Evolutionary conservation across 2,113 vertebrate genomes (phyloP).

Genomic region (Hippocampus mohnikei): DNA sequence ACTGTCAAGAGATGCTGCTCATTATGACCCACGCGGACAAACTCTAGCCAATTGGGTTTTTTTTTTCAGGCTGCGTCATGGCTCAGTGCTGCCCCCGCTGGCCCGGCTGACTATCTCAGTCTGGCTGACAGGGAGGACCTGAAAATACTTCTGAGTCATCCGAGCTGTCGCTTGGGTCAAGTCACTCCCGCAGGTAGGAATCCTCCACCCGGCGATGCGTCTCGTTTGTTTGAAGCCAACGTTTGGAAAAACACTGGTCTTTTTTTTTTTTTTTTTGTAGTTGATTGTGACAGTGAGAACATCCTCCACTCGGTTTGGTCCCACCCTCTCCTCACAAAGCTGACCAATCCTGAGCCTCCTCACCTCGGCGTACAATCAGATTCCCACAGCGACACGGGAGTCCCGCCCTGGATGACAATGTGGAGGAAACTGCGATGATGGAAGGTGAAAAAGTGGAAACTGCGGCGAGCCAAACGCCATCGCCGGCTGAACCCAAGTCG

Average conservation of each 20-base stretch:
- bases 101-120: constrained; percentile 45
- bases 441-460: constrained; percentile 31
- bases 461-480: neutral
- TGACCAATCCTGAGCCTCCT: constrained; percentile 14
- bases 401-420: constrained; percentile 25
- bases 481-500: constrained; percentile 2
- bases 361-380: constrained; percentile 4
- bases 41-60: neutral
- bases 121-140: constrained; percentile 25
- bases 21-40: neutral
- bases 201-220: neutral
- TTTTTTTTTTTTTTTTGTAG: constrained; percentile 18
- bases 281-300: constrained; percentile 29
- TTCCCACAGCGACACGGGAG: neutral
- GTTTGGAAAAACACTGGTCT: neutral
- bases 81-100: constrained; percentile 40
- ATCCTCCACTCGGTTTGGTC: constrained; percentile 50
- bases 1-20: neutral
- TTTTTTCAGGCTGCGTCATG: constrained; percentile 42
- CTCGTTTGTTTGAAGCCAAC: neutral
- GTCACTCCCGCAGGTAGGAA: constrained; percentile 26
- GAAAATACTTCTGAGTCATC: constrained; percentile 53
- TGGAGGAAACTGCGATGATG: constrained; percentile 21
- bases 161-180: constrained; percentile 24
- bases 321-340: constrained; percentile 40